A percentile compares a stretch with the other conserved stretches of the same genome.
Conservation (phyloP, 2,888 invertebrate species). For the Lasioglossum leucozonium region DNA sequence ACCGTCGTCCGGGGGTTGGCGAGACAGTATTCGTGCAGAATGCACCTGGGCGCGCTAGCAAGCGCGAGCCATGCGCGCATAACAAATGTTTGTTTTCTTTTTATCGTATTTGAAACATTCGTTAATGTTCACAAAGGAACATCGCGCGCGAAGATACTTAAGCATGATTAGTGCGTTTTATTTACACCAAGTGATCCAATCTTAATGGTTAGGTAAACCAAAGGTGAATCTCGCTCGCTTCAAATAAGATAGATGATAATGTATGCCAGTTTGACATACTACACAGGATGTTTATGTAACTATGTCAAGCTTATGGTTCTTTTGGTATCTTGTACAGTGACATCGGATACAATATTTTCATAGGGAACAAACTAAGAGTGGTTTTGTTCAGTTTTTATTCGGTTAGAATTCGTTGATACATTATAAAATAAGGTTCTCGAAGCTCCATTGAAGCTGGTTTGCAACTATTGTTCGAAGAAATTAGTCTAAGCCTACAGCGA, state of each 20-base stretch:
- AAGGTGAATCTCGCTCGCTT: not conserved
- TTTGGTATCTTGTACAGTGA: too few relatives aligned
- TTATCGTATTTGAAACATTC: not conserved
- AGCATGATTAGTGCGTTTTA: not conserved
- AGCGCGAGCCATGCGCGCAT: not conserved
- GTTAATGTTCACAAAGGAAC: not conserved
- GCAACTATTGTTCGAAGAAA: not conserved
- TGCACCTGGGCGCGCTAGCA: not conserved
- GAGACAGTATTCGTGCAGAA: not conserved
- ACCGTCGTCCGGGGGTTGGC: not conserved
- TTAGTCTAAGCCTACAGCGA: slow-evolving; percentile 25
- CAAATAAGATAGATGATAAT: slow-evolving; percentile 9
- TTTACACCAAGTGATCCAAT: slow-evolving; percentile 5
- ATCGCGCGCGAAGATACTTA: not conserved
- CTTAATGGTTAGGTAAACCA: not conserved
- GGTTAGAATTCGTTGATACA: not conserved
- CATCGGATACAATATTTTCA: not conserved
- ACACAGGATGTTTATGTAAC: not conserved
- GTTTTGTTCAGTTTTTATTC: not conserved
- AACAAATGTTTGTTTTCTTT: not conserved
- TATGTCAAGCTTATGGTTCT: not conserved
- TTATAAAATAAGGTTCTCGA: not conserved
- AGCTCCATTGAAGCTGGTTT: not conserved
- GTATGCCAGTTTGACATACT: not conserved
- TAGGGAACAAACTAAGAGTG: not conserved